A percentile compares a stretch with the other conserved stretches of the same genome.
Evolutionary conservation across 2,113 vertebrate genomes (phyloP).

Genomic region (Rissa tridactyla): DNA sequence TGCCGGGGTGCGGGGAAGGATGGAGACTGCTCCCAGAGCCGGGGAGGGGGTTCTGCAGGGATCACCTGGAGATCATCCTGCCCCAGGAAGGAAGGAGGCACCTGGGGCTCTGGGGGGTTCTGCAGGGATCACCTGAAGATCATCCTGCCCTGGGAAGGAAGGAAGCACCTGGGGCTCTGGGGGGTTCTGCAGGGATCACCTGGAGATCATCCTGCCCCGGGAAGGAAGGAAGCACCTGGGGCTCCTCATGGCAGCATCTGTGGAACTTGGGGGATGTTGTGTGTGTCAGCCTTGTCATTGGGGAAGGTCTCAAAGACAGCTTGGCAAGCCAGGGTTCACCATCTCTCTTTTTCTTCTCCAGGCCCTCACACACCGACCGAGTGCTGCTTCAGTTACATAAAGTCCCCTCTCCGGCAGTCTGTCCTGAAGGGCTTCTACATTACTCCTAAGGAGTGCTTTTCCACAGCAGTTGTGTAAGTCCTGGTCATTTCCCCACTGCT

Average conservation of each 20-base stretch:
- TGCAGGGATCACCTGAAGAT: neutral
- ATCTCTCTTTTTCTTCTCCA: neutral
- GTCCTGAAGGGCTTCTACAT: neutral
- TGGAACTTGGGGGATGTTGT: neutral
- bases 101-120: neutral
- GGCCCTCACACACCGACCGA: accelerated
- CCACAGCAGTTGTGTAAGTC: neutral
- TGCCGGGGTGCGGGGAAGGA: neutral
- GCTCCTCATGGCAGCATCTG: neutral
- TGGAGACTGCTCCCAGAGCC: neutral
- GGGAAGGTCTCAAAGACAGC: neutral
- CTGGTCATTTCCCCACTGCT: neutral
- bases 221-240: neutral
- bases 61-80: neutral
- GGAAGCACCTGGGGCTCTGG: neutral
- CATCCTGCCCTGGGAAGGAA: neutral
- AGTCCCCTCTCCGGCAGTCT: accelerated
- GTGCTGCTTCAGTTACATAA: accelerated
- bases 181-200: neutral
- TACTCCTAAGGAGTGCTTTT: neutral
- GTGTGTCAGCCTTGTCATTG: neutral
- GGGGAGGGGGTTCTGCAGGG: neutral
- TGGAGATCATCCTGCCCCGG: neutral
- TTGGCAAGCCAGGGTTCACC: neutral
- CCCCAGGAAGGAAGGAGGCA: neutral